These are phyloP conservation scores for Lepidurus packardi DNA, from an alignment of 1,140 invertebrate genomes.

Conservation along the genomic window DNA sequence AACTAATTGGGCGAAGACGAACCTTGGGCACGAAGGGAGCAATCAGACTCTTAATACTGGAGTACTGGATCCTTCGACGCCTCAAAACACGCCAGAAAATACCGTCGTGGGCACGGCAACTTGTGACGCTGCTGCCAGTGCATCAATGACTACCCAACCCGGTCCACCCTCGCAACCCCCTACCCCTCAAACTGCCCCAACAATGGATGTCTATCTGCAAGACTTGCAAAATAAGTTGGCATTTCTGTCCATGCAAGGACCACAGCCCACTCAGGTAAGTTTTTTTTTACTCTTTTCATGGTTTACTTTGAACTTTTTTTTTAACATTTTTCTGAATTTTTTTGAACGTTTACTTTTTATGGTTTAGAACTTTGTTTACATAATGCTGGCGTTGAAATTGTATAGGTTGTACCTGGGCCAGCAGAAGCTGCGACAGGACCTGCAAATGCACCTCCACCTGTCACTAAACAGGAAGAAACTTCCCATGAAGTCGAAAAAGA, in stretches of 20 bases:
- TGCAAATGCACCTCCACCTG: constrained; percentile 11
- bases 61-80: constrained; percentile 27
- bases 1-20: not conserved
- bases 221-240: constrained; percentile 56
- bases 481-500: constrained; percentile 27
- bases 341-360: no score
- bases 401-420: constrained; percentile 36
- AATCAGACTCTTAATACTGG: constrained; percentile 40
- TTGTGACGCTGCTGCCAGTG: constrained; percentile 6
- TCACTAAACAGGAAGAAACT: not conserved
- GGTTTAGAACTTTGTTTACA: no score
- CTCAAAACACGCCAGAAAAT: constrained; percentile 24
- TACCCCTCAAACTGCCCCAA: constrained; percentile 51
- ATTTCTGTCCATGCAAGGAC: constrained; percentile 47
- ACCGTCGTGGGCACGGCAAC: constrained; percentile 5
- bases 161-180: constrained; percentile 46
- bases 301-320: no score
- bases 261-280: constrained; percentile 40
- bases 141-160: constrained; percentile 24
- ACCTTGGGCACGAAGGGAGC: constrained; percentile 25
- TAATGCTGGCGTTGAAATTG: constrained; percentile 44
- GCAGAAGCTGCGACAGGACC: constrained; percentile 37
- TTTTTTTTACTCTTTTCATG: constrained; percentile 43
- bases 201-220: constrained; percentile 54
- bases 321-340: no score